Percentiles rank a stretch among this genome's conserved stretches.
Conservation (phyloP, 2,113 vertebrate species). For the Laticauda colubrina region DNA sequence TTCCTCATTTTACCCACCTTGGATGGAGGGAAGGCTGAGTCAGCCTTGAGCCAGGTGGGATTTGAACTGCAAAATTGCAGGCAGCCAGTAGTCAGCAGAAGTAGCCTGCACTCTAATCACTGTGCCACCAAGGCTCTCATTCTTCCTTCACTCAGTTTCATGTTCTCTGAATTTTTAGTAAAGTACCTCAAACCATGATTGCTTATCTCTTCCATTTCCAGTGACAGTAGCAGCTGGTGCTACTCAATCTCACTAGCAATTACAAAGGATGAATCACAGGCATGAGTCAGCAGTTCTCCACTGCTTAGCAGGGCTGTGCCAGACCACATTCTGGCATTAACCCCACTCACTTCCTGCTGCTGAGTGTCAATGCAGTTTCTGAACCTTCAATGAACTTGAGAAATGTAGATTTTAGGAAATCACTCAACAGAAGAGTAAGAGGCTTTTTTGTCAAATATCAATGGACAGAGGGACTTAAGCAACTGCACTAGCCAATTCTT, state of each 20-base stretch:
- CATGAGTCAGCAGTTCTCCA: constrained; percentile 53
- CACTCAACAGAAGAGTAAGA: constrained; percentile 21
- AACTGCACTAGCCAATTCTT: not conserved
- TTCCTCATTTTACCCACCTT: no score
- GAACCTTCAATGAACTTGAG: constrained; percentile 56
- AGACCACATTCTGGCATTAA: constrained; percentile 35
- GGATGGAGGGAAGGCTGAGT: no score
- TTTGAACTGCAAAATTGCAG: no score
- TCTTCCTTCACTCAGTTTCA: not conserved
- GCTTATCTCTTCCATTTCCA: constrained; percentile 40
- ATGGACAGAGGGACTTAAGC: not conserved
- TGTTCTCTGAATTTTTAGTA: not conserved
- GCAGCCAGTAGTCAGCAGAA: no score
- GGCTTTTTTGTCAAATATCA: not conserved
- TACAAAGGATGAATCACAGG: constrained; percentile 40
- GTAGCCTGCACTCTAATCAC: no score
- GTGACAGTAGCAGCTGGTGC: constrained; percentile 25
- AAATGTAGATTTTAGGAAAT: not conserved
- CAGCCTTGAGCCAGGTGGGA: no score
- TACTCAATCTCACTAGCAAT: constrained; percentile 19
- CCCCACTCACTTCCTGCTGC: constrained; percentile 60
- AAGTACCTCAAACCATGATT: not conserved
- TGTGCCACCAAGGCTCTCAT: not conserved
- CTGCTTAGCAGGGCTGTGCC: constrained; percentile 36
- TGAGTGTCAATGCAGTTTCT: constrained; percentile 36